A percentile compares a stretch with the other conserved stretches of the same genome.
Evolutionary conservation across 1,140 invertebrate genomes (phyloP).

Genomic region (Micrasema minimum): DNA sequence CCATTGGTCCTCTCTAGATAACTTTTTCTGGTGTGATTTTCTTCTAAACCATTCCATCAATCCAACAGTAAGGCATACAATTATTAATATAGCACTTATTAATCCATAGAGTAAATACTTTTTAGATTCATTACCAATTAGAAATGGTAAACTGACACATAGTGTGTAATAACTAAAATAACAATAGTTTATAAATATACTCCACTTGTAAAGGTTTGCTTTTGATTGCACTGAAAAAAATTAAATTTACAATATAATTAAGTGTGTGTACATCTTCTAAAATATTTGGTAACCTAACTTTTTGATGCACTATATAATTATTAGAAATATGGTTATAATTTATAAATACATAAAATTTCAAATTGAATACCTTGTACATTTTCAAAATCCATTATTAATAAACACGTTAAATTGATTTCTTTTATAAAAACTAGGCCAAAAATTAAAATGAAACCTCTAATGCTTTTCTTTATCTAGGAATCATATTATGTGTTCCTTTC

Average conservation of each 20-base stretch:
- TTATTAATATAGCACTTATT: constrained; percentile 33
- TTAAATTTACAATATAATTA: background rate
- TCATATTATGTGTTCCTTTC: constrained; percentile 10
- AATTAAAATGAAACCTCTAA: no score
- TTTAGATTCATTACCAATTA: constrained; percentile 35
- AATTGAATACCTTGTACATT: constrained; percentile 24
- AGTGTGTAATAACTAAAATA: constrained; percentile 26
- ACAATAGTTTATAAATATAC: constrained; percentile 33
- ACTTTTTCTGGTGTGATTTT: constrained; percentile 35
- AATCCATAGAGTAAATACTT: constrained; percentile 40
- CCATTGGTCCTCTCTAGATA: constrained; percentile 27
- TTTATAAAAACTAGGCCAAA: no score
- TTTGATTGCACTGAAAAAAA: constrained; percentile 26
- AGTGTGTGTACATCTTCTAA: no score
- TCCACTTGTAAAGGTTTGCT: constrained; percentile 32
- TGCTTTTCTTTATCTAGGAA: constrained; percentile 7
- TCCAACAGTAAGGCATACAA: constrained; percentile 35
- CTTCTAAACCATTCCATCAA: constrained; percentile 44
- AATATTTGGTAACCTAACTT: no score
- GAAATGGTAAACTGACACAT: constrained; percentile 36
- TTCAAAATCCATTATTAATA: constrained; percentile 10
- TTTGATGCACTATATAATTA: no score
- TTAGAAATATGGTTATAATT: no score
- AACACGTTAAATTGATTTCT: background rate
- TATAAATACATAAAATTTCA: constrained; percentile 2